These are phyloP conservation scores for Rhynchotus rufescens DNA, from an alignment of 2,797 vertebrate species.

Conservation along the genomic window DNA sequence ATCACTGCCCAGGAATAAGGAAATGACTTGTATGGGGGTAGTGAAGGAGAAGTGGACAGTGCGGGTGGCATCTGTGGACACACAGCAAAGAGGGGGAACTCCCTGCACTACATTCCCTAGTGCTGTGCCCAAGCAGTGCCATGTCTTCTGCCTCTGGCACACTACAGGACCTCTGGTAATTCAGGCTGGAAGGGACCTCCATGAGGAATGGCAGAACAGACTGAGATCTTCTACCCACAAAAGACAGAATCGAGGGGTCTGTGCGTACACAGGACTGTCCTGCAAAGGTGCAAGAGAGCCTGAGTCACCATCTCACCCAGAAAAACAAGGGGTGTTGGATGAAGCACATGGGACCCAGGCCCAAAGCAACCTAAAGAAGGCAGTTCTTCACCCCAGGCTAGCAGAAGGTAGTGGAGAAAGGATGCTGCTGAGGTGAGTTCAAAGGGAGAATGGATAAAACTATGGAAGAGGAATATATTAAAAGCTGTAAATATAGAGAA, in stretches of 20 bases:
- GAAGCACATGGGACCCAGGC: not conserved
- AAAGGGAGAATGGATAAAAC: not conserved
- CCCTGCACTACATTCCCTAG: too few species aligned
- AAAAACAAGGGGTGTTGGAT: not conserved
- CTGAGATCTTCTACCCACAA: not conserved
- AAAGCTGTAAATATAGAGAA: not conserved
- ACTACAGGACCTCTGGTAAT: not conserved
- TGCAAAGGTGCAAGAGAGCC: not conserved
- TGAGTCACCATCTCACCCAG: not conserved
- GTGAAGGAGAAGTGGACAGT: not conserved
- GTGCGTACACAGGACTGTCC: not conserved
- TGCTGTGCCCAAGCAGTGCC: not conserved
- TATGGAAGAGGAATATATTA: not conserved
- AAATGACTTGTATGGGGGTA: not conserved
- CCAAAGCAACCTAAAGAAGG: not conserved
- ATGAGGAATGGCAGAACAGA: not conserved
- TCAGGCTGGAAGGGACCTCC: not conserved
- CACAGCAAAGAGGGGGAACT: not conserved
- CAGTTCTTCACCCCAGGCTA: not conserved
- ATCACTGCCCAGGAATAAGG: not conserved
- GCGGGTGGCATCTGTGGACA: not conserved
- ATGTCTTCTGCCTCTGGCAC: not conserved
- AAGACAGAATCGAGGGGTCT: fast-evolving
- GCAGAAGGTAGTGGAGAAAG: not conserved
- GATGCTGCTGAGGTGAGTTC: not conserved